Evolutionary conservation across 1,140 invertebrate species (phyloP).

Genomic region (Diorhabda carinulata): DNA sequence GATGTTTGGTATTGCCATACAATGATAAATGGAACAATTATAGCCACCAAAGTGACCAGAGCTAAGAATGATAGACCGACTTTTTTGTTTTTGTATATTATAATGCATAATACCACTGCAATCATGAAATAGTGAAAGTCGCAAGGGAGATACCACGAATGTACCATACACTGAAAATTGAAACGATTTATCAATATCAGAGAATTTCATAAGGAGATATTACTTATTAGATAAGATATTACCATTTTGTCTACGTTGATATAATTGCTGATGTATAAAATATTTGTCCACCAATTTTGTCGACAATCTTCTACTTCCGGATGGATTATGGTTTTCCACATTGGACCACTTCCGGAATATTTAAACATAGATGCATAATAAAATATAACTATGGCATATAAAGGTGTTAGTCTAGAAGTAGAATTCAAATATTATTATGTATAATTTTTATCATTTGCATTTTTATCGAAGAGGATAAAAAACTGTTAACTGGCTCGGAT

Average conservation of each 20-base stretch:
- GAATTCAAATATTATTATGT: no score
- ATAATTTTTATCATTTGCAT: no score
- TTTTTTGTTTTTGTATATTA: slow-evolving; percentile 48
- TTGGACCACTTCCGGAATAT: slow-evolving; percentile 35
- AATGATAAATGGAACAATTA: slow-evolving; percentile 47
- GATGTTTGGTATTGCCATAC: slow-evolving; percentile 48
- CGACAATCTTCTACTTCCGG: slow-evolving; percentile 39
- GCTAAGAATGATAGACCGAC: slow-evolving; percentile 28
- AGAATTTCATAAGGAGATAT: neutral
- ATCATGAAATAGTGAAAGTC: slow-evolving; percentile 72
- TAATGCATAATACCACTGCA: slow-evolving; percentile 54
- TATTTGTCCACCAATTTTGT: slow-evolving; percentile 51
- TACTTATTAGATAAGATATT: slow-evolving; percentile 18
- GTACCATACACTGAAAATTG: slow-evolving; percentile 61
- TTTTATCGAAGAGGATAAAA: no score
- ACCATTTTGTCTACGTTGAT: slow-evolving; percentile 47
- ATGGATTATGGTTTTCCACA: slow-evolving; percentile 41
- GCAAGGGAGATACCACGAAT: slow-evolving; percentile 72
- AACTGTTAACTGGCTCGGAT: no score
- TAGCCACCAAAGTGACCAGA: slow-evolving; percentile 25
- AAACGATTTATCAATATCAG: neutral
- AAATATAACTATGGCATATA: slow-evolving; percentile 40
- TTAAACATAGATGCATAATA: slow-evolving; percentile 39
- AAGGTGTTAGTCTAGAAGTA: slow-evolving; percentile 37
- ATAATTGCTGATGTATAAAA: slow-evolving; percentile 59